Conservation (phyloP, 2,888 invertebrate genomes). For the Xestoiulus laeticollis region DNA sequence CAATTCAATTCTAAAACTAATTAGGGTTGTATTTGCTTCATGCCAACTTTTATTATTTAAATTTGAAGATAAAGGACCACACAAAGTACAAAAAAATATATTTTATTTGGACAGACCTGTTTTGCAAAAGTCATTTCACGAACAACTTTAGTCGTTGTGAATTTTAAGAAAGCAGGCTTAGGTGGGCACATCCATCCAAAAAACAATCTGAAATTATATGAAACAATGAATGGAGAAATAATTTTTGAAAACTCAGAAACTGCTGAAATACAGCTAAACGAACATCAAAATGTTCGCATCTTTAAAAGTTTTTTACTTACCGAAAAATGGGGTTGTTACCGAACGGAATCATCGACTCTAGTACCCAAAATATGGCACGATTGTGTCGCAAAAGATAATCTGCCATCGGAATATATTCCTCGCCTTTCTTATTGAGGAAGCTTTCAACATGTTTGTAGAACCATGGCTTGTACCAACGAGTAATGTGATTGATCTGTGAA, state of each 20-base stretch:
- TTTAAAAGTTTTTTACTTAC: too few species aligned
- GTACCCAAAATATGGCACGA: constrained; percentile 83
- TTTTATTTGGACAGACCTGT: too few species aligned
- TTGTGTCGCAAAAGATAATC: constrained; percentile 87
- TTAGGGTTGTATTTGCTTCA: too few species aligned
- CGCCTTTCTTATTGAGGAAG: constrained; percentile 65
- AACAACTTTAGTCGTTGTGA: constrained; percentile 77
- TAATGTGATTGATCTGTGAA: constrained; percentile 79
- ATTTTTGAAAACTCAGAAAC: too few species aligned
- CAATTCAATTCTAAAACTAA: constrained; percentile 60
- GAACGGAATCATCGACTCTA: constrained; percentile 85
- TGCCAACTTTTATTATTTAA: too few species aligned
- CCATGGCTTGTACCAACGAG: constrained; percentile 83
- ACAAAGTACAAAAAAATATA: too few species aligned
- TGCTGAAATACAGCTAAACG: too few species aligned
- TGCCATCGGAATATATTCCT: constrained; percentile 79
- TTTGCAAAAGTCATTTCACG: too few species aligned
- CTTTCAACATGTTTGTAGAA: constrained; percentile 80
- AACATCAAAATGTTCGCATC: too few species aligned
- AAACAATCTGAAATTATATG: too few species aligned
- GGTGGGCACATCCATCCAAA: constrained; percentile 86
- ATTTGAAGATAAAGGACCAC: too few species aligned
- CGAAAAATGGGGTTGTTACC: constrained; percentile 79
- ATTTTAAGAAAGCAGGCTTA: constrained; percentile 80
- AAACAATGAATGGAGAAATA: too few species aligned